These are phyloP conservation scores for Poliocrania exsul DNA, from an alignment of 2,797 vertebrate species.

Conservation along the genomic window DNA sequence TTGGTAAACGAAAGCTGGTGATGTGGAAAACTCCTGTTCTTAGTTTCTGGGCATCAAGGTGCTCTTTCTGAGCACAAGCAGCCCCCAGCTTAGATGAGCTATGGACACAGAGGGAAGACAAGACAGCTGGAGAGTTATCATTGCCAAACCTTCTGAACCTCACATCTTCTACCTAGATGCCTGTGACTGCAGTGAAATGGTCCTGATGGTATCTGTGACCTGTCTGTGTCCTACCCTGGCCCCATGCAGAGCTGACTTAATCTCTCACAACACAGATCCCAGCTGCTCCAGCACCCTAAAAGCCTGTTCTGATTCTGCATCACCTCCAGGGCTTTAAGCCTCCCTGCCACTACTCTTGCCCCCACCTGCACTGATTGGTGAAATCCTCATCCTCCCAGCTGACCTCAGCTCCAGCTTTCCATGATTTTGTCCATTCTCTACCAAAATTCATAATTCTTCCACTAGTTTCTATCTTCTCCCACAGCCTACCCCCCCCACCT, in stretches of 20 bases:
- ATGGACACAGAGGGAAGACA: neutral
- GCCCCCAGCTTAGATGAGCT: neutral
- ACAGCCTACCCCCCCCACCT: neutral
- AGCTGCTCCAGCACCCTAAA: neutral
- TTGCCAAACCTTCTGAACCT: neutral
- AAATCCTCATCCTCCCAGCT: neutral
- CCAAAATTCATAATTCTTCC: neutral
- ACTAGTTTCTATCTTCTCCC: neutral
- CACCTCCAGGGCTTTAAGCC: neutral
- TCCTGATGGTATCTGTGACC: neutral
- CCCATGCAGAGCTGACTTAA: neutral
- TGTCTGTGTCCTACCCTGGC: neutral
- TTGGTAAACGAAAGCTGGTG: neutral
- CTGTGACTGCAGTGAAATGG: neutral
- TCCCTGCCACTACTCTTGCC: fast-evolving
- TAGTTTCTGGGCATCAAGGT: neutral
- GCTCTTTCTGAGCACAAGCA: neutral
- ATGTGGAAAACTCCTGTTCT: neutral
- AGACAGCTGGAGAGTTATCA: neutral
- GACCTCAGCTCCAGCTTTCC: neutral
- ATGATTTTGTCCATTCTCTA: neutral
- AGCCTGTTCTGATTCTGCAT: neutral
- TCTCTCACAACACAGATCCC: neutral
- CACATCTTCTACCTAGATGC: neutral
- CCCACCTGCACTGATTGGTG: neutral